These are phyloP conservation scores for Arothron firmamentum DNA, from an alignment of 2,113 vertebrate species.

Conservation along the genomic window DNA sequence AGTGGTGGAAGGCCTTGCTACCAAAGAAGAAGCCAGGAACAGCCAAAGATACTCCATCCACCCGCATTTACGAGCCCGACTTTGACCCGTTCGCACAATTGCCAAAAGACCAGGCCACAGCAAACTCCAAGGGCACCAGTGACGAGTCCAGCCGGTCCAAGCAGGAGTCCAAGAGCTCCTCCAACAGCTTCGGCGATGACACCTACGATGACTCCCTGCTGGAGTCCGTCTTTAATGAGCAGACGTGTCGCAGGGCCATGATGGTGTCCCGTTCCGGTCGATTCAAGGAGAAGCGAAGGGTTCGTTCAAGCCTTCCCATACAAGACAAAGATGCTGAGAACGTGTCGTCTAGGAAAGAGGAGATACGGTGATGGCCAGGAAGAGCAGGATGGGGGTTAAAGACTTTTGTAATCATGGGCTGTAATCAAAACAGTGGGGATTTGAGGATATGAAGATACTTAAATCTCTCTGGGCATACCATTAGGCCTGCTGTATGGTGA, in stretches of 20 bases:
- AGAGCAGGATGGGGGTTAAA: conserved; percentile 7
- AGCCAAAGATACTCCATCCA: conserved; percentile 10
- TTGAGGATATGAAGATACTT: conserved; percentile 23
- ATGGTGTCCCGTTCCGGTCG: conserved; percentile 90
- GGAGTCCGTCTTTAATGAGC: conserved; percentile 72
- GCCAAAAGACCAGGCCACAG: conserved; percentile 10
- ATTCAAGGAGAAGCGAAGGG: conserved; percentile 85
- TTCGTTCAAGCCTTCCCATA: conserved; percentile 78
- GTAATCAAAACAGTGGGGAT: conserved; percentile 14
- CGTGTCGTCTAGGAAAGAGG: conserved; percentile 34
- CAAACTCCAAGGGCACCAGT: conserved; percentile 1
- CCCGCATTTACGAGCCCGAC: conserved; percentile 18
- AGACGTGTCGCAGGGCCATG: conserved; percentile 82
- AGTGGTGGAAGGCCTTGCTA: conserved; percentile 74
- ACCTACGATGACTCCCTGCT: conserved; percentile 69
- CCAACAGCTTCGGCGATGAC: conserved; percentile 42
- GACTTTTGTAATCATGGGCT: conserved; percentile 34
- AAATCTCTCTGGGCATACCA: conserved; percentile 1
- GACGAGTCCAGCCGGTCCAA: conserved; percentile 5
- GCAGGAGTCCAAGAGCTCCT: conserved; percentile 54
- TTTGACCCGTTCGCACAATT: conserved; percentile 55
- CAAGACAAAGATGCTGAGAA: conserved; percentile 75
- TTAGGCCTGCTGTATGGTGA: conserved; percentile 13
- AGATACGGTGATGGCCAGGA: conserved; percentile 28
- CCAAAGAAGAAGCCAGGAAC: conserved; percentile 57